Percentiles rank a stretch among this genome's conserved stretches.
phyloP scores from a whole-genome alignment of 2,888 invertebrate species.

The Troides helena region DNA sequence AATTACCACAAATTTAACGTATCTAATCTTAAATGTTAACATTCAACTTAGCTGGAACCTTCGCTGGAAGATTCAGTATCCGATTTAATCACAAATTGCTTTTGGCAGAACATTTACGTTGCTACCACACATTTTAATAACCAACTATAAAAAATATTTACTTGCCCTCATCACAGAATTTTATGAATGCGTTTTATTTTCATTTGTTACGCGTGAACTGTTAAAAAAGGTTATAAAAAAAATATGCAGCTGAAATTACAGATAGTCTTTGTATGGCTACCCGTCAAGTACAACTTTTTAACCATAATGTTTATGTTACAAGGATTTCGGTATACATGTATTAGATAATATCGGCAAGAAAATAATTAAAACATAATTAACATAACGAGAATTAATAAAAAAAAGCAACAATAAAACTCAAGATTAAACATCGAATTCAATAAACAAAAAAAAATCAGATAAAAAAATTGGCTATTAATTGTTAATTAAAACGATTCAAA shows the following conservation, averaged over 20 bases:
- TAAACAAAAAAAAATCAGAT: slow-evolving; percentile 21
- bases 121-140: slow-evolving; percentile 43
- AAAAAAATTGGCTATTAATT: slow-evolving; percentile 26
- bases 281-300: slow-evolving; percentile 2
- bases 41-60: neutral
- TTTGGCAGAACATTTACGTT: neutral
- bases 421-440: slow-evolving; percentile 23
- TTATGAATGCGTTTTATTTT: slow-evolving; percentile 15
- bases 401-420: slow-evolving; percentile 39
- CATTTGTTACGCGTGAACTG: slow-evolving; percentile 9
- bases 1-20: slow-evolving; percentile 23
- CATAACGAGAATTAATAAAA: slow-evolving; percentile 53
- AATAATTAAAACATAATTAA: slow-evolving; percentile 46
- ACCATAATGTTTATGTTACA: neutral
- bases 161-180: slow-evolving; percentile 34
- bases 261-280: slow-evolving; percentile 15
- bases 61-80: neutral
- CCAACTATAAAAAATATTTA: slow-evolving; percentile 59
- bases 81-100: neutral
- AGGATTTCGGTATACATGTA: slow-evolving; percentile 8
- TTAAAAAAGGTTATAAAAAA: neutral
- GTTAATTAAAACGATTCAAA: slow-evolving; percentile 15
- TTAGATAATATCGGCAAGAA: slow-evolving; percentile 41
- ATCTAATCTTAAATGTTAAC: slow-evolving; percentile 21
- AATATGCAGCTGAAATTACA: neutral